Evolutionary conservation across 2,113 vertebrate genomes (phyloP).

Genomic region (Megaceryle torquata): DNA sequence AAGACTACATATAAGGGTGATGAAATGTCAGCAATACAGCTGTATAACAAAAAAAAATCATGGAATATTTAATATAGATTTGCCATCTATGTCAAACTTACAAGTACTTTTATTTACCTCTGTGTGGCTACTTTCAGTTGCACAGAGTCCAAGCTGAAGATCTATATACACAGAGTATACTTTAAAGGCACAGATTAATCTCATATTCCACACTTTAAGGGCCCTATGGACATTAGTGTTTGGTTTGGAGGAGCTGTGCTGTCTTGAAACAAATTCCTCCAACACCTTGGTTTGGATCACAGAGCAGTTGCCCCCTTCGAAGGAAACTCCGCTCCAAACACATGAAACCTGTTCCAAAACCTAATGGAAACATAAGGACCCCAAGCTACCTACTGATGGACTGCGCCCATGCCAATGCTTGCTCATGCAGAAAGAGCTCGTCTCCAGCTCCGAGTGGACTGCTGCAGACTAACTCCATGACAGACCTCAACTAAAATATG

Average conservation of each 20-base stretch:
- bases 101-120: background rate
- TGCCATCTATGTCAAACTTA: background rate
- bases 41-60: background rate
- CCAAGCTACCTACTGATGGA: background rate
- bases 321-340: background rate
- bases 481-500: background rate
- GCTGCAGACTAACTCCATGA: background rate
- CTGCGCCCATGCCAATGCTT: background rate
- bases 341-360: background rate
- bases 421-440: background rate
- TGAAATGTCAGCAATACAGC: background rate
- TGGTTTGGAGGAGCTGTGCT: background rate
- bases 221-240: background rate
- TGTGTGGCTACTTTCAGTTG: background rate
- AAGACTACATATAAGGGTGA: background rate
- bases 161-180: background rate
- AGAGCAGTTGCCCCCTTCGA: background rate
- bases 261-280: background rate
- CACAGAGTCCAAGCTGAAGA: background rate
- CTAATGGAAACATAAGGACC: slow-evolving; percentile 7
- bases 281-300: background rate
- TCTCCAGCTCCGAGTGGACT: background rate
- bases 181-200: background rate
- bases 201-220: background rate
- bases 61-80: background rate